phyloP scores from a whole-genome alignment of 2,113 vertebrate species.

The Poeciliopsis turrubarensis region DNA sequence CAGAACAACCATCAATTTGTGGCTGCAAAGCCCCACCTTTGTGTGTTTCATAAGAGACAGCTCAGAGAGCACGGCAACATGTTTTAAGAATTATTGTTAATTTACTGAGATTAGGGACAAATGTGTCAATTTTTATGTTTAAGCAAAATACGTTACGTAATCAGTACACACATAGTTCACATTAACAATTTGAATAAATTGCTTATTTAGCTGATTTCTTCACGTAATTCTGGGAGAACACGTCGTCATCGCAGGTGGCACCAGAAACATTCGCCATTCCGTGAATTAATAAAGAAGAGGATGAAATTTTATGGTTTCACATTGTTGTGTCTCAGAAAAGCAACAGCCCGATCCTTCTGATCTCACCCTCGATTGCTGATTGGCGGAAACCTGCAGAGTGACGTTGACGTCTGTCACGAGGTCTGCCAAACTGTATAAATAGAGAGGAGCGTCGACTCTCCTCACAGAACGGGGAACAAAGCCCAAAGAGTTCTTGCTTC shows the following conservation, averaged over 20 bases:
- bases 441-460: fast-evolving
- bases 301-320: neutral
- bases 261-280: neutral
- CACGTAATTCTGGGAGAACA: neutral
- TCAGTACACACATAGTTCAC: neutral
- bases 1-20: neutral
- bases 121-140: neutral
- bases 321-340: neutral
- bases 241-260: neutral
- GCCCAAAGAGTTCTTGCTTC: constrained; percentile 77
- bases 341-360: neutral
- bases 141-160: neutral
- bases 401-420: neutral
- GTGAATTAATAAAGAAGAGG: neutral
- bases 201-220: neutral
- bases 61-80: neutral
- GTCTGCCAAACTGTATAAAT: constrained; percentile 50
- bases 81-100: neutral
- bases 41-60: neutral
- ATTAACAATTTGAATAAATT: neutral
- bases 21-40: neutral
- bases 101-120: neutral
- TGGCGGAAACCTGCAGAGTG: neutral
- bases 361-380: constrained; percentile 3
- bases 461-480: constrained; percentile 22